Conservation (phyloP, 2,888 invertebrate species). For the Monoplex corrugatus region DNA sequence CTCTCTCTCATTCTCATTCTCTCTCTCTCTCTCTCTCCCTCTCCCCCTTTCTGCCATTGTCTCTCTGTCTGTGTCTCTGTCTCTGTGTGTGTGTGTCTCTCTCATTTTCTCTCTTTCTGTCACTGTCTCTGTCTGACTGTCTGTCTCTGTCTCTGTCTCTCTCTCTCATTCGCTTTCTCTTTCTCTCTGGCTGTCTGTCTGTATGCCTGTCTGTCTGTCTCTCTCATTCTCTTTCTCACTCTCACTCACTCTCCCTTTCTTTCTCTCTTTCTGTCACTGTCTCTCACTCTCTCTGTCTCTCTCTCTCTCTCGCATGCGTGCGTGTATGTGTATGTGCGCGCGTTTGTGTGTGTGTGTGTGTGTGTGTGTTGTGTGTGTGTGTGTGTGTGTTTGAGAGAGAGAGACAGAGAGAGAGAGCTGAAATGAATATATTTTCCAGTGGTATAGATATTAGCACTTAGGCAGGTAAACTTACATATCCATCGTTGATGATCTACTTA, state of each 20-base stretch:
- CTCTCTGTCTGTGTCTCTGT: constrained; percentile 10
- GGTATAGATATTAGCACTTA: no score
- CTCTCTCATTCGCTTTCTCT: background rate
- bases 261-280: background rate
- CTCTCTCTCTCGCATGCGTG: no score
- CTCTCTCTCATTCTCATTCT: constrained; percentile 12
- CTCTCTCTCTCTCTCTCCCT: constrained; percentile 32
- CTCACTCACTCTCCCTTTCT: background rate
- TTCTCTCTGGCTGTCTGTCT: background rate
- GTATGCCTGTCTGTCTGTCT: no score
- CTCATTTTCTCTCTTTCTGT: background rate
- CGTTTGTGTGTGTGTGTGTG: background rate
- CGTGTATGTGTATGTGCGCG: no score
- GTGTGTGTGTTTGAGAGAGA: background rate
- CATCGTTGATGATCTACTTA: no score
- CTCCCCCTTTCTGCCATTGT: constrained; percentile 8
- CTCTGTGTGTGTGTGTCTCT: no score
- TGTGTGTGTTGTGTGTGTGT: constrained; percentile 1
- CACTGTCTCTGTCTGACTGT: background rate
- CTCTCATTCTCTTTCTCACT: no score
- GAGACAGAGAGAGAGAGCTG: no score
- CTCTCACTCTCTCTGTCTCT: no score
- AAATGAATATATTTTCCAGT: no score
- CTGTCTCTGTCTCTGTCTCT: no score
- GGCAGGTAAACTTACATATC: background rate